phyloP scores from a whole-genome alignment of 2,797 vertebrate species.

The Pangasius krempfi region DNA sequence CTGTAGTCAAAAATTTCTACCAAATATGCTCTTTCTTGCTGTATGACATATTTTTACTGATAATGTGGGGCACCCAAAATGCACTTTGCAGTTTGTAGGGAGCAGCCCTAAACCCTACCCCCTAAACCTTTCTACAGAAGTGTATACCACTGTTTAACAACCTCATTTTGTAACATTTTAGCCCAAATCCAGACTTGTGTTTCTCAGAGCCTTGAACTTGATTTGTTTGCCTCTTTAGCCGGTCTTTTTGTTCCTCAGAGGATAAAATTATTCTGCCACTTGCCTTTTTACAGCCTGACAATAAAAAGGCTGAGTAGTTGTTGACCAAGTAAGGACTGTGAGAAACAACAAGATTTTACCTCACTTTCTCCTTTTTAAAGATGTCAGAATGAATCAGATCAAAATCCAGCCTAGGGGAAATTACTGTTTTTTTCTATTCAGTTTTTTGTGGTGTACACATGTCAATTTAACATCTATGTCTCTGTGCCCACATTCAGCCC shows the following conservation, averaged over 20 bases:
- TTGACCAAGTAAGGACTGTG: neutral
- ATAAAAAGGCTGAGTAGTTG: neutral
- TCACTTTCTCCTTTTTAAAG: conserved; percentile 24
- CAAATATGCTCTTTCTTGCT: too few species aligned
- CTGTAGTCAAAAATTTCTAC: too few species aligned
- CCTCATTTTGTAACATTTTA: neutral
- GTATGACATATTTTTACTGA: too few species aligned
- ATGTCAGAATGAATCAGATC: conserved; percentile 43
- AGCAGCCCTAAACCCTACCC: neutral
- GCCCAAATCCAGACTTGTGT: neutral
- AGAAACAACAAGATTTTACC: conserved; percentile 23
- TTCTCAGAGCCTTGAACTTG: conserved; percentile 32
- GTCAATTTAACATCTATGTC: neutral
- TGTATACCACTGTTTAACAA: neutral
- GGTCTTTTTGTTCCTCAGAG: conserved; percentile 19
- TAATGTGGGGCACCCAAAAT: too few species aligned
- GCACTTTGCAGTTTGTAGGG: too few species aligned
- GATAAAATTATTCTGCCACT: conserved; percentile 46
- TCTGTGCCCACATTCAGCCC: neutral
- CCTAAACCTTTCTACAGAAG: neutral
- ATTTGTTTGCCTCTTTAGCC: conserved; percentile 48
- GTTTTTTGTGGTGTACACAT: neutral
- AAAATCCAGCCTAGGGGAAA: neutral
- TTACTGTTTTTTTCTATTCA: neutral
- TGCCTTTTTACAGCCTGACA: conserved; percentile 43